Percentiles rank a stretch among this genome's conserved stretches.
Conservation (phyloP, 2,113 vertebrate genomes). For the pig (Sus scrofa) region DNA sequence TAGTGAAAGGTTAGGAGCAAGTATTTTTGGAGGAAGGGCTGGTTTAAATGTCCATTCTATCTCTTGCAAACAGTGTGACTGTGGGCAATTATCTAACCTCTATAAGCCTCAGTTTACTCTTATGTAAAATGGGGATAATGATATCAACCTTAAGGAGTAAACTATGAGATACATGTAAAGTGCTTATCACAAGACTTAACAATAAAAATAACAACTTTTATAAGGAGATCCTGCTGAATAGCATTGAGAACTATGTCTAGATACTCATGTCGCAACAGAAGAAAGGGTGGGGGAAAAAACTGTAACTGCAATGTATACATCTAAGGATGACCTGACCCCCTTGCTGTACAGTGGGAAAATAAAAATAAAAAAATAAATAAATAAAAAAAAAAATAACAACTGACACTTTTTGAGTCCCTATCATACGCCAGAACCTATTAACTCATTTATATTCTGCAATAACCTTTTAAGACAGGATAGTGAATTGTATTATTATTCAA, state of each 20-base stretch:
- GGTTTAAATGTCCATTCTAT: neutral
- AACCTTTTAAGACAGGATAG: neutral
- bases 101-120: neutral
- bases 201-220: neutral
- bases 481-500: neutral
- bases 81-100: neutral
- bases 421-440: neutral
- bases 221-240: too few species aligned
- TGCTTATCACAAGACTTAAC: neutral
- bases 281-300: too few species aligned
- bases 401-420: neutral
- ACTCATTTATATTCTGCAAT: neutral
- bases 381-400: neutral
- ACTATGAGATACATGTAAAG: neutral
- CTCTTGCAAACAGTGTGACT: neutral
- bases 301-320: too few species aligned
- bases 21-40: neutral
- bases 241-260: too few species aligned
- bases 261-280: too few species aligned
- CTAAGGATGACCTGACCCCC: too few species aligned
- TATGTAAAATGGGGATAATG: slow-evolving; percentile 7
- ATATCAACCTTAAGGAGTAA: slow-evolving; percentile 1
- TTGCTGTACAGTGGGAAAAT: too few species aligned
- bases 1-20: slow-evolving; percentile 1
- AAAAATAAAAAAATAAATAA: too few species aligned